Conservation (phyloP, 2,113 vertebrate species). For the Athene noctua region DNA sequence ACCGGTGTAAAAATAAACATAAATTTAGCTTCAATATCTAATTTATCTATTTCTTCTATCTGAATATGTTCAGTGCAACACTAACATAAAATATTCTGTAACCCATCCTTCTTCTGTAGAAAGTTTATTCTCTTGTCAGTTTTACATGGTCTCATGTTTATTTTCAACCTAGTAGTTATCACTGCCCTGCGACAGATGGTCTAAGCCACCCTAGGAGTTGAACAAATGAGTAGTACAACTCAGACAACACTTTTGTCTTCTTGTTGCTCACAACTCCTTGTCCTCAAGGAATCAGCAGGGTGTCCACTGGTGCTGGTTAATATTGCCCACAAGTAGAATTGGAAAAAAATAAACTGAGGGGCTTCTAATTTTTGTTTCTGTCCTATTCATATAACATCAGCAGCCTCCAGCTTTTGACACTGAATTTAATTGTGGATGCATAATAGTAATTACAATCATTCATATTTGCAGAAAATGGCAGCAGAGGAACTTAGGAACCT, state of each 20-base stretch:
- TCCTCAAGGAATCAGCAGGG: neutral
- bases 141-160: neutral
- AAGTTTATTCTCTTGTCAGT: neutral
- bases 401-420: neutral
- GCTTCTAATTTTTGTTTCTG: neutral
- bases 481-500: neutral
- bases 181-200: neutral
- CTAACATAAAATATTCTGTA: neutral
- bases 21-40: neutral
- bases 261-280: neutral
- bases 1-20: neutral
- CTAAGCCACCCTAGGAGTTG: neutral
- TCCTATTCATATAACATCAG: neutral
- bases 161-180: neutral
- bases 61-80: neutral
- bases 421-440: neutral
- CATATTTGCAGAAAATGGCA: neutral
- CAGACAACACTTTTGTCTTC: neutral
- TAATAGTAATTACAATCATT: neutral
- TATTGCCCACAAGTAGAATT: neutral
- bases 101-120: neutral
- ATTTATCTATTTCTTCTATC: neutral
- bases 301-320: neutral
- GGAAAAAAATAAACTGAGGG: neutral
- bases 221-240: neutral